Evolutionary conservation across 2,797 vertebrate species (phyloP), one percentile per base, ranked within the genome.

Genomic region (Tolypeutes matacus): DNA sequence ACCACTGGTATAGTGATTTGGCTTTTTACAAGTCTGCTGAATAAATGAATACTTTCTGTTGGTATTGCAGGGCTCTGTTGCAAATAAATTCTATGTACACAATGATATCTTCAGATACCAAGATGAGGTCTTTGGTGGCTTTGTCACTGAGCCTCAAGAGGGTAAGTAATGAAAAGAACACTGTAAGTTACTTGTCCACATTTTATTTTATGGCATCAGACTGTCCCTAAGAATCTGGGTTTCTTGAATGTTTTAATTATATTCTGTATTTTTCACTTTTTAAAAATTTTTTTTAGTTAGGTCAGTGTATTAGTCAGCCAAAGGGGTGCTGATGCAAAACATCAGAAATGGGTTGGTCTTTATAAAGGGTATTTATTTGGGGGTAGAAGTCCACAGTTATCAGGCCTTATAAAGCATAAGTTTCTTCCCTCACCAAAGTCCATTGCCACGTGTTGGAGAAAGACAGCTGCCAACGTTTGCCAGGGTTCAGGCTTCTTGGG

Each of bases 81-180:
- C 99, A 84, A 99, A 99, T 98, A 99, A 99, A 94, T 99, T 99
- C 98, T 99, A 99, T 93, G 99, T 99, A 91, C 99, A 99, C 97
- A 99, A 99, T 0, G 99, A 99, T 76, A 99, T 99, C 97, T 99
- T 99, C 96, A 99, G 99, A 94, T 99, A 99, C 97, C 99, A 99
- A 94, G 99, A 99, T 95, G 99, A 99, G 95, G 99, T 99, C 89
- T 99, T 99, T 77, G 99, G 99, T 2, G 99, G 99, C 97, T 99
- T 99, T 0, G 99, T 99, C 96, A 99, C 99, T 0, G 99, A 99
- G 93, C 99, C 99, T 80, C 99, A 99, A 49, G 99, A 99, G 98
- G 98, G 98, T 98, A 91, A 97, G 97, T 86, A 80, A 65, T 49
- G 18, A 90, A 25, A 64, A 1, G 12, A 69, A 42, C 39, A 18